Evolutionary conservation across 2,113 vertebrate species (phyloP).

Genomic region (Rhabdomys dilectus): DNA sequence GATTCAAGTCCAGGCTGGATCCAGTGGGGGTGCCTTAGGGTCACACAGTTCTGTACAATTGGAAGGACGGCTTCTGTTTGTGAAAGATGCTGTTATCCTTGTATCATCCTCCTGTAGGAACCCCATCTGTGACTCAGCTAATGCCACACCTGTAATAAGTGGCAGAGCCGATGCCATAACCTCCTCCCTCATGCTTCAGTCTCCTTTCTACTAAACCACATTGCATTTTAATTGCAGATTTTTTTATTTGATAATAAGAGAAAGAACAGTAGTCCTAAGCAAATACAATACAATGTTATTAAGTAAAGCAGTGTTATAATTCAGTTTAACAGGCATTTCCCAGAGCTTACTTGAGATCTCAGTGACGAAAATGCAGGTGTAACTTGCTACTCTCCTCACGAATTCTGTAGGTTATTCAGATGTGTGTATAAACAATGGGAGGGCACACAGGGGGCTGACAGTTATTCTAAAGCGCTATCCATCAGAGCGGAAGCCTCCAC

Average conservation of each 20-base stretch:
- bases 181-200: neutral
- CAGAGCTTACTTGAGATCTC: neutral
- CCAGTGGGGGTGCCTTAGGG: neutral
- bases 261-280: neutral
- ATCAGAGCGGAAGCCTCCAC: neutral
- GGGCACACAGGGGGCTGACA: neutral
- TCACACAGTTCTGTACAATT: neutral
- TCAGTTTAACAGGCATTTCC: neutral
- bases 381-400: neutral
- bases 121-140: neutral
- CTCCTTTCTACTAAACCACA: neutral
- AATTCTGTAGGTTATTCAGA: neutral
- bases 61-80: neutral
- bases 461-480: neutral
- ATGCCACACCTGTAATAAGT: fast-evolving
- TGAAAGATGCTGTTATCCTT: neutral
- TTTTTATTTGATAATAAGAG: neutral
- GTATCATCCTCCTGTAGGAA: neutral
- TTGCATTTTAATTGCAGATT: conserved; percentile 7
- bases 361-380: neutral
- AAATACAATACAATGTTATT: neutral
- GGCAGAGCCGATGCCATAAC: neutral
- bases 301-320: neutral
- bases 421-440: neutral
- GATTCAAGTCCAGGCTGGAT: neutral